Percentiles rank a stretch among this genome's conserved stretches.
These are phyloP conservation scores for Tigriopus japonicus DNA, from an alignment of 1,140 invertebrate genomes.

Conservation along the genomic window DNA sequence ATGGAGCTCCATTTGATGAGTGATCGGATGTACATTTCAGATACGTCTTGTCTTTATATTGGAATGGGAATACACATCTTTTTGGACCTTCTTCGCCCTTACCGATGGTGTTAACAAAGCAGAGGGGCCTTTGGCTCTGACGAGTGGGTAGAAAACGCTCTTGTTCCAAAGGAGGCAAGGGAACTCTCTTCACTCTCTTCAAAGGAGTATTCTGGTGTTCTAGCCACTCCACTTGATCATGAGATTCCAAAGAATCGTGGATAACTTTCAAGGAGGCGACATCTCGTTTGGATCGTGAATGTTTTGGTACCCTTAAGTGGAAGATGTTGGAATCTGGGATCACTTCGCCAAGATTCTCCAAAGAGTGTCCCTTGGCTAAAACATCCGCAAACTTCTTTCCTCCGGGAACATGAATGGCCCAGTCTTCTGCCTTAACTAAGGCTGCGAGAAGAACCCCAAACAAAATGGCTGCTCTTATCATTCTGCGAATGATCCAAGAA, in stretches of 20 bases:
- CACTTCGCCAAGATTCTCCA: background rate
- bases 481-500: no score
- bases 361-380: background rate
- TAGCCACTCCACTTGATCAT: background rate
- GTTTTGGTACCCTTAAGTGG: background rate
- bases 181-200: background rate
- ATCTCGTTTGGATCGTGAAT: background rate
- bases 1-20: constrained; percentile 2
- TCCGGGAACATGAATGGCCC: background rate
- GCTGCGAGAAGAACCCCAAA: no score
- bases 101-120: background rate
- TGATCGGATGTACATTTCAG: constrained; percentile 6
- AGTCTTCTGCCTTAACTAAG: background rate
- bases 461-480: no score
- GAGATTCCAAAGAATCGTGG: background rate
- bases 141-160: background rate
- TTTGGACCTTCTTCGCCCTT: background rate
- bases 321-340: background rate
- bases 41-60: background rate
- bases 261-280: background rate
- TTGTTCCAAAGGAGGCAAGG: background rate
- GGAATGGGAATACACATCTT: constrained; percentile 5
- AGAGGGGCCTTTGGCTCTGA: background rate
- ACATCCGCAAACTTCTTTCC: background rate
- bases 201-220: background rate